Conservation (phyloP, 64 coral and sea anemone species). For the Montipora sp. region DNA sequence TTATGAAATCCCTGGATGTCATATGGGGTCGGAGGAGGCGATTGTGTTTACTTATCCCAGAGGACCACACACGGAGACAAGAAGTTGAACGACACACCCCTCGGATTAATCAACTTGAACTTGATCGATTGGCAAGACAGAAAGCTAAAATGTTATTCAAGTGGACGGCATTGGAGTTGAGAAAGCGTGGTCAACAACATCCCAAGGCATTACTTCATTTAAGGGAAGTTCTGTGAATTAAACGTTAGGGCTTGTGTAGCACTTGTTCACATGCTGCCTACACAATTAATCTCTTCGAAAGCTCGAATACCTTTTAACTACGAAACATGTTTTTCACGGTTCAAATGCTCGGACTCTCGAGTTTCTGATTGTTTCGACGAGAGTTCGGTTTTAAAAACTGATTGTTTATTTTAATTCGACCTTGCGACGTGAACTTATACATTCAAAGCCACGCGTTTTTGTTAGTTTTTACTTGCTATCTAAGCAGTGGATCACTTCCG, state of each 20-base stretch:
- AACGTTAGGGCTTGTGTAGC: too few relatives aligned
- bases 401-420: conserved; percentile 3
- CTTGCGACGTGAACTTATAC: neutral
- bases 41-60: conserved; percentile 43
- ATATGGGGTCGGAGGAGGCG: conserved; percentile 14
- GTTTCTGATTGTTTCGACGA: neutral
- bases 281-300: neutral
- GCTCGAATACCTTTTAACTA: neutral
- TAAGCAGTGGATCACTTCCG: conserved; percentile 39
- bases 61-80: conserved; percentile 40
- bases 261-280: neutral
- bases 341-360: neutral
- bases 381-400: neutral
- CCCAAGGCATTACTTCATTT: neutral
- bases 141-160: conserved; percentile 48
- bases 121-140: conserved; percentile 34
- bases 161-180: conserved; percentile 9
- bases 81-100: conserved; percentile 48
- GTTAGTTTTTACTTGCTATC: conserved; percentile 48
- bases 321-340: neutral
- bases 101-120: conserved; percentile 47
- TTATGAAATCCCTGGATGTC: conserved; percentile 1
- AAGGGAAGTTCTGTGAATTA: too few relatives aligned
- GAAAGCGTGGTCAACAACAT: neutral
- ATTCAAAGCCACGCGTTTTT: conserved; percentile 16